Evolutionary conservation across 2,113 vertebrate genomes (phyloP).

Genomic region (Nerophis ophidion): DNA sequence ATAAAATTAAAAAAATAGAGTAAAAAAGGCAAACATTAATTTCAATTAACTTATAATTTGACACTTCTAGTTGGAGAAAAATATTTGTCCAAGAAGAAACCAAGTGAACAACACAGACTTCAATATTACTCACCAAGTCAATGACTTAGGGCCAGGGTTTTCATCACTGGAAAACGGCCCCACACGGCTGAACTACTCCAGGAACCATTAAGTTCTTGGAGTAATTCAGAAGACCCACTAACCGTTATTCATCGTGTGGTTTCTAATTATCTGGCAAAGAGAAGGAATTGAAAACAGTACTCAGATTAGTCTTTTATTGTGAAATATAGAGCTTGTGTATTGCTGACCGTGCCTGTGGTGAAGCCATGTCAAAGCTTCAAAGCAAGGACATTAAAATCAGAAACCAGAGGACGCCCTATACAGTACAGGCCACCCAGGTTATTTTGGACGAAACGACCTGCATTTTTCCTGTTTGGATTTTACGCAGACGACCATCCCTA

Average conservation of each 20-base stretch:
- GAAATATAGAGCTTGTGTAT: slow-evolving; percentile 25
- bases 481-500: slow-evolving; percentile 52
- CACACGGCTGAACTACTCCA: slow-evolving; percentile 30
- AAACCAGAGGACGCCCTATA: slow-evolving; percentile 67
- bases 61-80: no score
- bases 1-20: no score
- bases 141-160: slow-evolving; percentile 57
- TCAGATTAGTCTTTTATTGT: slow-evolving; percentile 3
- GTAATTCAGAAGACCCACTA: slow-evolving; percentile 64
- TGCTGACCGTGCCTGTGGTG: slow-evolving; percentile 54
- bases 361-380: slow-evolving; percentile 53
- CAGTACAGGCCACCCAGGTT: slow-evolving; percentile 72
- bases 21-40: no score
- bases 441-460: slow-evolving; percentile 66
- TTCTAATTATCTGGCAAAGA: slow-evolving; percentile 67
- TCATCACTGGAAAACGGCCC: slow-evolving; percentile 61
- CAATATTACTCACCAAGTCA: slow-evolving; percentile 57
- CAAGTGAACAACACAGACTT: slow-evolving; percentile 15
- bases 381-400: slow-evolving; percentile 70
- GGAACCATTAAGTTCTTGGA: slow-evolving; percentile 64
- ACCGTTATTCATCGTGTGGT: slow-evolving; percentile 64
- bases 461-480: slow-evolving; percentile 74
- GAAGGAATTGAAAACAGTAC: slow-evolving; percentile 57
- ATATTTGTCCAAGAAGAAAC: slow-evolving; percentile 2
- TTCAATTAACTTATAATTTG: no score